Evolutionary conservation across 2,113 vertebrate genomes (phyloP).

Genomic region (Chitala chitala): DNA sequence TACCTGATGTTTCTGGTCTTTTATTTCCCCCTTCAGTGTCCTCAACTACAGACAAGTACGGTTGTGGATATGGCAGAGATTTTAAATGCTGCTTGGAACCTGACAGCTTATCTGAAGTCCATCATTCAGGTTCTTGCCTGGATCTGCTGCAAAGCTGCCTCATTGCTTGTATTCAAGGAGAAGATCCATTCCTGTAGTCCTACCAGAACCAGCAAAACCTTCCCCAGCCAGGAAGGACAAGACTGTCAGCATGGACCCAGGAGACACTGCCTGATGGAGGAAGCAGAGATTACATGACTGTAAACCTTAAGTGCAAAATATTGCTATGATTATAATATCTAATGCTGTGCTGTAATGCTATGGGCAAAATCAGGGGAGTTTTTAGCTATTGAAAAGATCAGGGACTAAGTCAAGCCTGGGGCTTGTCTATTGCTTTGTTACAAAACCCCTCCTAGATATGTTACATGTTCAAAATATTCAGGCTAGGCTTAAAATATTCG

Average conservation of each 20-base stretch:
- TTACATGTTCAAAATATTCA: no score
- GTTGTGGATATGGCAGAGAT: background rate
- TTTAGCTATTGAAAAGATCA: no score
- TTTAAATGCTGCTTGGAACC: background rate
- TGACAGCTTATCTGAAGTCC: conserved; percentile 16
- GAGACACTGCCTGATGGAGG: conserved; percentile 11
- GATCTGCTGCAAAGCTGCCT: conserved; percentile 35
- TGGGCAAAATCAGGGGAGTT: no score
- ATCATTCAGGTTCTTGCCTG: conserved; percentile 30
- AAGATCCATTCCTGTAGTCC: conserved; percentile 45
- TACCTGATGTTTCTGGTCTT: background rate
- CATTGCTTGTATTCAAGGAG: conserved; percentile 39
- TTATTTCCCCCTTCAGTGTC: background rate
- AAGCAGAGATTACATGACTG: background rate
- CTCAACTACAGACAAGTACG: background rate
- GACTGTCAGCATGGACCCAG: conserved; percentile 5
- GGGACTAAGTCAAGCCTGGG: no score
- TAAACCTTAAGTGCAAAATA: no score
- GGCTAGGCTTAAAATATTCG: no score
- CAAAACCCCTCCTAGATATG: no score
- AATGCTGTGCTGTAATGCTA: no score
- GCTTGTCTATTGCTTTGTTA: no score
- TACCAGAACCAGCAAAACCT: conserved; percentile 47
- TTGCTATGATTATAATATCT: no score
- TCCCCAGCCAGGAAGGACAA: conserved; percentile 45